A percentile compares a stretch with the other conserved stretches of the same genome.
Conservation (phyloP, 1,140 invertebrate species). For the Pseudoatta argentina region DNA sequence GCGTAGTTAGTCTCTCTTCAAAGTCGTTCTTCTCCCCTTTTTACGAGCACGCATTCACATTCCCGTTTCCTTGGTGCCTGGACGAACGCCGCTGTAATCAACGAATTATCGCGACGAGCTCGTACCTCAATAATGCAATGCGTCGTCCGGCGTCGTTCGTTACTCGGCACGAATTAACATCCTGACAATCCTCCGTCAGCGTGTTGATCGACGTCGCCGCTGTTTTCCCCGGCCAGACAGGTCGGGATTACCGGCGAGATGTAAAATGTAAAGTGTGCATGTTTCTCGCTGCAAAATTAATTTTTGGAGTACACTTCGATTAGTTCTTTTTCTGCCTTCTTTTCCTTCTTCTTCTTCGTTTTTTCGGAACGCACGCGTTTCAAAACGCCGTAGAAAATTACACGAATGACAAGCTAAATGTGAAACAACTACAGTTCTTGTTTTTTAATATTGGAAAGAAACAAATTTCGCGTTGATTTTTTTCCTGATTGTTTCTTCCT, state of each 20-base stretch:
- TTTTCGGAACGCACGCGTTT: constrained; percentile 25
- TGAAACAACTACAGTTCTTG: not conserved
- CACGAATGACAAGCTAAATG: constrained; percentile 40
- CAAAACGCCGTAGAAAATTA: constrained; percentile 52
- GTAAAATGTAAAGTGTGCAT: constrained; percentile 37
- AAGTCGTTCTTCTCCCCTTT: constrained; percentile 22
- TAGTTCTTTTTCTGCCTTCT: constrained; percentile 21
- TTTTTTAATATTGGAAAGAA: not conserved
- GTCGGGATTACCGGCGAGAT: constrained; percentile 28
- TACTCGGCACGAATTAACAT: constrained; percentile 49
- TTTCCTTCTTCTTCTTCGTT: not conserved
- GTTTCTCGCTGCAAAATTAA: constrained; percentile 53
- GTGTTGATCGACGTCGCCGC: constrained; percentile 53
- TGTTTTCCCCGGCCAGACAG: constrained; percentile 33
- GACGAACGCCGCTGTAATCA: constrained; percentile 23
- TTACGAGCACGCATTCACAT: constrained; percentile 17
- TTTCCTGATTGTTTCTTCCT: not conserved
- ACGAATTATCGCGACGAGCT: constrained; percentile 53
- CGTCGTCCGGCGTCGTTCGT: not conserved
- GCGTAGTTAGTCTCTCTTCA: not conserved
- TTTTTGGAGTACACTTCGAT: constrained; percentile 40
- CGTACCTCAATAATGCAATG: constrained; percentile 41
- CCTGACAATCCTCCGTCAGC: constrained; percentile 45
- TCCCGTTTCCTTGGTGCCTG: not conserved
- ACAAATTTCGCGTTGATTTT: constrained; percentile 25